These are phyloP conservation scores for Cephus nigrinus DNA, from an alignment of 2,888 invertebrate genomes.

Conservation along the genomic window DNA sequence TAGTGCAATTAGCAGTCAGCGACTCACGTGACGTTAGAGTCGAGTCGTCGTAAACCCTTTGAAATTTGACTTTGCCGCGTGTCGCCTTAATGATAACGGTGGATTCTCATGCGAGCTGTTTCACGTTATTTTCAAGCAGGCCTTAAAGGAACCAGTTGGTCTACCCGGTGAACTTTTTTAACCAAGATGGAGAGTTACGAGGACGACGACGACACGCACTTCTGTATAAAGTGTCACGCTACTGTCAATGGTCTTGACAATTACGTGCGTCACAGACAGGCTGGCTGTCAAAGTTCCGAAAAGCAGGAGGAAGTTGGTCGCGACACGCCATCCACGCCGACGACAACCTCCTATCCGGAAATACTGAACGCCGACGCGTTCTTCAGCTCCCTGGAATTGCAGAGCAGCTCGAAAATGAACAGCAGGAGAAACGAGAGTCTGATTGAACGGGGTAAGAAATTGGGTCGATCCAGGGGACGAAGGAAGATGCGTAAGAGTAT, in stretches of 20 bases:
- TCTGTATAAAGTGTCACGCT: conserved; percentile 87
- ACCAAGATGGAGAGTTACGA: conserved; percentile 65
- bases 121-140: background rate
- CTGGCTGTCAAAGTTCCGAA: conserved; percentile 63
- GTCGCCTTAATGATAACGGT: background rate
- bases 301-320: conserved; percentile 41
- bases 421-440: conserved; percentile 48
- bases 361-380: conserved; percentile 84
- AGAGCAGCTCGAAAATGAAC: conserved; percentile 76
- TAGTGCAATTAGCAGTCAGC: background rate
- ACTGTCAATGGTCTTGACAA: conserved; percentile 88
- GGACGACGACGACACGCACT: conserved; percentile 86
- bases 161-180: background rate
- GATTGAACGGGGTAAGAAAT: conserved; percentile 40
- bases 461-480: conserved; percentile 34
- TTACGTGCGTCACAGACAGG: conserved; percentile 86
- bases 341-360: conserved; percentile 63
- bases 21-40: background rate
- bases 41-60: background rate
- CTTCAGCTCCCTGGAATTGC: conserved; percentile 84
- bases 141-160: background rate
- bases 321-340: conserved; percentile 61
- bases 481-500: conserved; percentile 42
- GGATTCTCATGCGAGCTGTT: background rate
- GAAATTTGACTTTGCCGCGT: background rate